phyloP scores from a whole-genome alignment of 2,797 vertebrate genomes.

The Gouania willdenowi region DNA sequence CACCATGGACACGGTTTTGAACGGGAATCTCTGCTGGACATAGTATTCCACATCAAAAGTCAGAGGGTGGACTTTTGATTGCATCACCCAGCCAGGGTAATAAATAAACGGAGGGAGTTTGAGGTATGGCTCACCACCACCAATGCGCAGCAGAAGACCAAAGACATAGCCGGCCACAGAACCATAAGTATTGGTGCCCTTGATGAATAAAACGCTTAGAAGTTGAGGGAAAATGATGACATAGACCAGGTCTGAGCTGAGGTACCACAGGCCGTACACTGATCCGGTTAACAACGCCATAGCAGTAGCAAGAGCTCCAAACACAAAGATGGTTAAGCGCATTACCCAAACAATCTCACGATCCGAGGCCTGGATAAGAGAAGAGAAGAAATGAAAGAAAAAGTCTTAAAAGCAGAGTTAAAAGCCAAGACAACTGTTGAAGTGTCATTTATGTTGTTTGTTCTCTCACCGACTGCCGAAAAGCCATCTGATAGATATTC shows the following conservation, averaged over 20 bases:
- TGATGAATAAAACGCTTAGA: conserved; percentile 90
- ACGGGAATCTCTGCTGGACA: conserved; percentile 90
- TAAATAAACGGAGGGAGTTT: conserved; percentile 90
- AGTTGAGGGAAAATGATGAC: conserved; percentile 98
- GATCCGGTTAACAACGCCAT: conserved; percentile 93
- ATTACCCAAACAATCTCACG: conserved; percentile 94
- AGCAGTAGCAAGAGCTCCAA: conserved; percentile 89
- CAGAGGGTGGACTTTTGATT: conserved; percentile 70
- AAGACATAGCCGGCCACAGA: conserved; percentile 88
- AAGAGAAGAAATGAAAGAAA: neutral
- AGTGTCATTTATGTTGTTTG: too few relatives aligned
- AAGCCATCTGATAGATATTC: conserved; percentile 95
- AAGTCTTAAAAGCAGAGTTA: neutral
- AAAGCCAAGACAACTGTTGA: too few relatives aligned
- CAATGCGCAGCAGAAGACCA: conserved; percentile 88
- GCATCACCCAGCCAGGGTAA: conserved; percentile 87
- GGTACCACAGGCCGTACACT: conserved; percentile 95
- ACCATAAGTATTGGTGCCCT: conserved; percentile 94
- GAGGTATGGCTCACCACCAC: conserved; percentile 92
- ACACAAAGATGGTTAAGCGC: conserved; percentile 90
- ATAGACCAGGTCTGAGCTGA: conserved; percentile 96
- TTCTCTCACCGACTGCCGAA: conserved; percentile 90
- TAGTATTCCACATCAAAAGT: conserved; percentile 70
- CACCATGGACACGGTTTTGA: conserved; percentile 90
- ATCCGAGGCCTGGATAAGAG: conserved; percentile 85